Evolutionary conservation across 2,797 vertebrate species (phyloP), one percentile per base, ranked within the genome.

Genomic region (Alcedo atthis): DNA sequence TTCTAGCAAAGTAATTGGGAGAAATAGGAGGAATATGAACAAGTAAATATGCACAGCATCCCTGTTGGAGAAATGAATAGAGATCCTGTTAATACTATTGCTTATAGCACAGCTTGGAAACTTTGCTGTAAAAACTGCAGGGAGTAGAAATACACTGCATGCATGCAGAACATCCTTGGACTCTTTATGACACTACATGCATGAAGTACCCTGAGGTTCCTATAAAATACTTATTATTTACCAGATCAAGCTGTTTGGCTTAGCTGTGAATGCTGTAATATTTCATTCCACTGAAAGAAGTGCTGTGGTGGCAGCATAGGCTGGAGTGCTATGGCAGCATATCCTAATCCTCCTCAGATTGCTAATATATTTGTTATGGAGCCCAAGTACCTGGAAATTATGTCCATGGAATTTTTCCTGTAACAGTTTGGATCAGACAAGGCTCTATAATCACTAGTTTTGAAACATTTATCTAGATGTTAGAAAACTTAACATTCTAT

Each of bases 221-320:
- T 77, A 35, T 66, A 74, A 94, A 87, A 68, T 66, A 25, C 58
- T 91, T 71, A 48, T 18, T 74, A 73, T 82, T 92, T 90, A 35
- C 57, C 43, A 71, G 58, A 87, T 92, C 61, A 94, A 87, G 58
- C 26, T 89, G 58, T 89, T 95, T 90, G 69, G 81, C 66, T 87
- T 70, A 64, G 58, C 42, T 85, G 66, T 68, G 48, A 49, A 73
- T 87, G 89, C 58, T 74, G 30, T 18, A 74, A 33, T 58, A 77
- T 85, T 85, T 89, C 28, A 16, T 70, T 75, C 30, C 42, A 6
- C 32, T 82, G 48, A 26, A 69, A 75, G 21, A 87, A 77, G 19
- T 33, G 11, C 2, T 35, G 1, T 37, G 13, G 14, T 62, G 4
- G 42, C 74, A 25, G 6, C 54, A 49, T 7, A 74, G 16, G 22